These are phyloP conservation scores for Tenualosa ilisha DNA, from an alignment of 2,797 vertebrate genomes.

Conservation along the genomic window DNA sequence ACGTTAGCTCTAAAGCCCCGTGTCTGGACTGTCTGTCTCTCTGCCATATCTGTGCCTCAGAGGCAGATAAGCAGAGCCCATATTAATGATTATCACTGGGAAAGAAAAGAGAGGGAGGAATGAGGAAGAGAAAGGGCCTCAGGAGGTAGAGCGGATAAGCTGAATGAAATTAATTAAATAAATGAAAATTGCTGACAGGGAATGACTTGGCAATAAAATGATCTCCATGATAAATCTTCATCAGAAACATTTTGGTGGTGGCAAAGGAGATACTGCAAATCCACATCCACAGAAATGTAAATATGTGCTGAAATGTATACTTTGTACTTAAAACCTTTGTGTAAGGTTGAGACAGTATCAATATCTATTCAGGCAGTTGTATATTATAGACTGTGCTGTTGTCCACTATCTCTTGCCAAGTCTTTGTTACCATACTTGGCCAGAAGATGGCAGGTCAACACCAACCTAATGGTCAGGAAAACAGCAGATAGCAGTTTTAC, in stretches of 20 bases:
- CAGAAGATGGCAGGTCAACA: slow-evolving; percentile 3
- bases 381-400: too few relatives aligned
- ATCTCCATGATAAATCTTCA: too few relatives aligned
- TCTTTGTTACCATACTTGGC: background rate
- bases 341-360: too few relatives aligned
- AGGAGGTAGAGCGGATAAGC: background rate
- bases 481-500: background rate
- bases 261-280: background rate
- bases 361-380: too few relatives aligned
- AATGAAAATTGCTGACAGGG: too few relatives aligned
- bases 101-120: background rate
- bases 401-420: background rate
- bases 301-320: background rate
- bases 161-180: too few relatives aligned
- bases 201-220: too few relatives aligned
- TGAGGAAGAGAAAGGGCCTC: background rate
- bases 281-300: background rate
- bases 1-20: background rate
- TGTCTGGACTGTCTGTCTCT: background rate
- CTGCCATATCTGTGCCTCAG: background rate
- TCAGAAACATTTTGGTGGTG: background rate
- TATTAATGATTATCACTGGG: background rate
- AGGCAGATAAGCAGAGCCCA: slow-evolving; percentile 9
- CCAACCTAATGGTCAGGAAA: background rate
- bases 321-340: background rate